These are phyloP conservation scores for Agapostemon virescens DNA, from an alignment of 2,888 invertebrate genomes.

Conservation along the genomic window DNA sequence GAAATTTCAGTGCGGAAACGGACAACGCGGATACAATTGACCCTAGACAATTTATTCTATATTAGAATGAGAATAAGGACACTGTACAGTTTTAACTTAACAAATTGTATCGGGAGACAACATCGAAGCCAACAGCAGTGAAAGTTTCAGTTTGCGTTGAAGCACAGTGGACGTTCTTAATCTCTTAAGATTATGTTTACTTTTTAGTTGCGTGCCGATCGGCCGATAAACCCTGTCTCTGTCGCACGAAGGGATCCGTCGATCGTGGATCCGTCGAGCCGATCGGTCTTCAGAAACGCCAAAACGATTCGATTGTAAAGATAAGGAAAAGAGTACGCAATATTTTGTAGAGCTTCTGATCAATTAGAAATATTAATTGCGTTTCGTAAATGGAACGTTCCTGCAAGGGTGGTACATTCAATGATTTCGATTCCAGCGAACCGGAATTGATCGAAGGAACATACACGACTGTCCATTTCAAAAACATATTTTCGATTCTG, in stretches of 20 bases:
- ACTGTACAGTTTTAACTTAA: slow-evolving; percentile 67
- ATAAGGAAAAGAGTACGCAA: slow-evolving; percentile 26
- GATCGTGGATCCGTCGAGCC: slow-evolving; percentile 33
- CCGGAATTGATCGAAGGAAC: slow-evolving; percentile 56
- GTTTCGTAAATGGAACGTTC: slow-evolving; percentile 24
- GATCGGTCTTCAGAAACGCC: slow-evolving; percentile 41
- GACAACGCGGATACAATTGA: slow-evolving; percentile 57
- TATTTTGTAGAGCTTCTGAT: slow-evolving; percentile 40
- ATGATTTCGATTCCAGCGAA: slow-evolving; percentile 47
- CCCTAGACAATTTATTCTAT: slow-evolving; percentile 75
- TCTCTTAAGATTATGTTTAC: slow-evolving; percentile 62
- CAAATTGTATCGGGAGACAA: slow-evolving; percentile 56
- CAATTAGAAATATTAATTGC: slow-evolving; percentile 35
- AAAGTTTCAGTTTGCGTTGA: slow-evolving; percentile 61
- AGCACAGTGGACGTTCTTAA: slow-evolving; percentile 56
- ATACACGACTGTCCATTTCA: slow-evolving; percentile 14
- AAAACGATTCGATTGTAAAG: slow-evolving; percentile 40
- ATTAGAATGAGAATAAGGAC: slow-evolving; percentile 63
- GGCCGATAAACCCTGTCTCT: background rate
- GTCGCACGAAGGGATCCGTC: background rate
- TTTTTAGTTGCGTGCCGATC: slow-evolving; percentile 28
- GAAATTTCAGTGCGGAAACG: slow-evolving; percentile 64
- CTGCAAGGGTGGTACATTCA: slow-evolving; percentile 33
- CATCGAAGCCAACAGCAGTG: slow-evolving; percentile 40
- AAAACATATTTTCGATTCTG: slow-evolving; percentile 6